phyloP scores from a whole-genome alignment of 2,797 vertebrate genomes.

The Galago senegalensis region DNA sequence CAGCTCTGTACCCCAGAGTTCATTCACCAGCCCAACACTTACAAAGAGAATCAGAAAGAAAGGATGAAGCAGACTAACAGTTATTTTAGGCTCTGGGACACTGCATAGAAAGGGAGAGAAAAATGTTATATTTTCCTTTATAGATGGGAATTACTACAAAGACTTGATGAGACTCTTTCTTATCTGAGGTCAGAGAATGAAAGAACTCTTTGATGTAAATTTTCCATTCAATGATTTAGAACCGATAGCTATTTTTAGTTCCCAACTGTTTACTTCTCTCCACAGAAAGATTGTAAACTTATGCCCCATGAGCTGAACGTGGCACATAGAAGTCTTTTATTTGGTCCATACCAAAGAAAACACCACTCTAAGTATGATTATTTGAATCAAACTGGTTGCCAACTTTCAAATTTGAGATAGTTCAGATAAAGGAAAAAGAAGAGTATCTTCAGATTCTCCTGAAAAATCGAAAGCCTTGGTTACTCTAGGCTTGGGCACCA shows the following conservation, averaged over 20 bases:
- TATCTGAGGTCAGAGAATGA: conserved; percentile 4
- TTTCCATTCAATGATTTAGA: neutral
- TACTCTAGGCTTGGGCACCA: neutral
- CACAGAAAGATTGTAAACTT: neutral
- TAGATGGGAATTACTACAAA: conserved; percentile 10
- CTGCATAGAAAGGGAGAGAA: neutral
- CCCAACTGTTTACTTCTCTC: neutral
- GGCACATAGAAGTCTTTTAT: neutral
- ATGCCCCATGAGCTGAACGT: neutral
- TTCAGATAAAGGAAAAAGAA: neutral
- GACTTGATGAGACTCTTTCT: neutral
- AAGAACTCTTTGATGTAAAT: conserved; percentile 20
- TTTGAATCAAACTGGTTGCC: neutral
- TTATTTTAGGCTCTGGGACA: conserved; percentile 25
- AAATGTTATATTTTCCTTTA: conserved; percentile 28
- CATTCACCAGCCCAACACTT: neutral
- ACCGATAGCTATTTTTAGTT: neutral
- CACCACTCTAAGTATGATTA: neutral
- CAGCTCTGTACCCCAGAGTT: neutral
- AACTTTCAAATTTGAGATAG: conserved; percentile 3
- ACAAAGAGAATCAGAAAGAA: conserved; percentile 45
- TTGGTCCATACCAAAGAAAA: conserved; percentile 17
- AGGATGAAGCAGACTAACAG: neutral
- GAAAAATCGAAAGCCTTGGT: neutral
- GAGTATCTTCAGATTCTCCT: neutral